Evolutionary conservation across 2,113 vertebrate species (phyloP).

Genomic region (Peromyscus californicus): DNA sequence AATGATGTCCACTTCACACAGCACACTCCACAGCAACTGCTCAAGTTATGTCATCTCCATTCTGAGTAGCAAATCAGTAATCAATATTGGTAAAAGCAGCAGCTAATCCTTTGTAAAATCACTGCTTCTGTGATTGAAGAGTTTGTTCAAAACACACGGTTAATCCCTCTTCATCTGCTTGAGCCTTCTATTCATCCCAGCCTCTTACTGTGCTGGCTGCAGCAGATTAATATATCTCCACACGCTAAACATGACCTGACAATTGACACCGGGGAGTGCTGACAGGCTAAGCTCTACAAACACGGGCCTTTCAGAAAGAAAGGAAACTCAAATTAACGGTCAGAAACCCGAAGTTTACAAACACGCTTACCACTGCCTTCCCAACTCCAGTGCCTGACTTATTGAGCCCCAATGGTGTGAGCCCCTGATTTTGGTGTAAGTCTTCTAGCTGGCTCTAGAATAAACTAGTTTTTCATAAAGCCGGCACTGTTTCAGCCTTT

Average conservation of each 20-base stretch:
- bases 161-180: conserved; percentile 93
- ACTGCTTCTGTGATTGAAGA: conserved; percentile 91
- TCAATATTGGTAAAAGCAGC: conserved; percentile 92
- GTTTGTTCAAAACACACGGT: conserved; percentile 92
- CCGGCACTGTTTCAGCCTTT: conserved; percentile 7
- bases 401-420: conserved; percentile 34
- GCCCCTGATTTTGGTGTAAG: conserved; percentile 48
- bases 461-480: conserved; percentile 3
- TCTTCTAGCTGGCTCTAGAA: conserved; percentile 37
- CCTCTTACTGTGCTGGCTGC: conserved; percentile 84
- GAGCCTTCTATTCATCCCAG: conserved; percentile 90
- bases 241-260: conserved; percentile 88
- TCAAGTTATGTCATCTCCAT: conserved; percentile 87
- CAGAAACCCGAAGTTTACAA: conserved; percentile 87
- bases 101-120: conserved; percentile 92
- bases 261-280: conserved; percentile 88
- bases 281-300: conserved; percentile 91
- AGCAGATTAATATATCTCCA: conserved; percentile 89
- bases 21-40: conserved; percentile 83
- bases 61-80: conserved; percentile 90
- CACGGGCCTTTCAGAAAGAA: conserved; percentile 84
- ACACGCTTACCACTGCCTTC: conserved; percentile 78
- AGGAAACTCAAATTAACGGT: conserved; percentile 87
- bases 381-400: conserved; percentile 51
- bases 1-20: conserved; percentile 87